These are phyloP conservation scores for Rhamnusium bicolor DNA, from an alignment of 2,888 invertebrate species.

Conservation along the genomic window DNA sequence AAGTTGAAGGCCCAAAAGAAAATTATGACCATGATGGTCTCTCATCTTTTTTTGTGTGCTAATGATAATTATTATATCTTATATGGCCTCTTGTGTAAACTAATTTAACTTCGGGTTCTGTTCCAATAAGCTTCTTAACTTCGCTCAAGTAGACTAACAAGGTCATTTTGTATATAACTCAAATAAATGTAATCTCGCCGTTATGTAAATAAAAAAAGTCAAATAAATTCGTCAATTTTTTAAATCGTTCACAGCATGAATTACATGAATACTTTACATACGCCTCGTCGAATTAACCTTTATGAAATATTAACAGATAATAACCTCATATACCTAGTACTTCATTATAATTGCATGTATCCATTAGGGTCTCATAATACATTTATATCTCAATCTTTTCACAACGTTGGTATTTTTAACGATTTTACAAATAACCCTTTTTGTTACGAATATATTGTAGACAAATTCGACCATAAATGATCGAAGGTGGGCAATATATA, in stretches of 20 bases:
- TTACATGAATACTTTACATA: constrained; percentile 11
- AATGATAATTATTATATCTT: too few relatives aligned
- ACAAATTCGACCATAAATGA: too few relatives aligned
- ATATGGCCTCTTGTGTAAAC: not conserved
- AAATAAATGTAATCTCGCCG: not conserved
- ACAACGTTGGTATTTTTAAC: not conserved
- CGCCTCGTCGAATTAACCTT: constrained; percentile 15
- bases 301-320: constrained; percentile 35
- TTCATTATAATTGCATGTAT: constrained; percentile 37
- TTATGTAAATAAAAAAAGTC: constrained; percentile 7
- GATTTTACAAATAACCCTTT: not conserved
- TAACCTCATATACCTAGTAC: constrained; percentile 30
- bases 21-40: too few relatives aligned
- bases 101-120: not conserved
- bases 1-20: too few relatives aligned
- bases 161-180: not conserved
- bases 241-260: not conserved
- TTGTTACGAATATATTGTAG: not conserved
- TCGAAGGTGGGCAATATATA: too few relatives aligned
- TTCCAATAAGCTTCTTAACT: not conserved
- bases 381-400: constrained; percentile 7
- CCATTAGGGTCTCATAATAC: constrained; percentile 36
- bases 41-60: too few relatives aligned
- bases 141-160: not conserved
- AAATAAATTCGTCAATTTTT: not conserved